Percentiles rank a stretch among this genome's conserved stretches.
phyloP scores from a whole-genome alignment of 2,888 invertebrate genomes.

The Hirtodrosophila alboralis region DNA sequence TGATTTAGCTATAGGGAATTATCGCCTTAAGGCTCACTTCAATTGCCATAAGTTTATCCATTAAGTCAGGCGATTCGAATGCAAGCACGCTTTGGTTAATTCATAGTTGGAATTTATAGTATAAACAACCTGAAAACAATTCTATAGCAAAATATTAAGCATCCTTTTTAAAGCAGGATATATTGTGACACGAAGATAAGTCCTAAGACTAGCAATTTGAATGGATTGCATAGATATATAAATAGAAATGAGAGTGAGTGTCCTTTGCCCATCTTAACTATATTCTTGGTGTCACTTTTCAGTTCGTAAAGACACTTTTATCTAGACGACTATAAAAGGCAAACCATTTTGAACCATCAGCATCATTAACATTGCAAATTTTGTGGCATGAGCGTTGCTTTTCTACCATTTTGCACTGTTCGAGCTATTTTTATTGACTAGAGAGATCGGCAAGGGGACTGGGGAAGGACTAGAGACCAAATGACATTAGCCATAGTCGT shows the following conservation, averaged over 20 bases:
- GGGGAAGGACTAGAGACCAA: constrained; percentile 18
- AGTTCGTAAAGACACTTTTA: constrained; percentile 46
- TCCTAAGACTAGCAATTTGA: no score
- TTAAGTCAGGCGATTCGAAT: not conserved
- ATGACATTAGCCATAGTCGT: constrained; percentile 51
- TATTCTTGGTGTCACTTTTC: constrained; percentile 26
- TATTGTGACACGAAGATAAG: no score
- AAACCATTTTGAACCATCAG: constrained; percentile 32
- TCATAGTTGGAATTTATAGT: no score
- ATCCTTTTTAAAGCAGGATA: no score
- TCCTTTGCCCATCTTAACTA: not conserved
- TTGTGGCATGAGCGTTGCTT: constrained; percentile 26
- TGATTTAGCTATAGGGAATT: constrained; percentile 53
- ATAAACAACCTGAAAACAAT: no score
- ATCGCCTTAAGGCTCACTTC: not conserved
- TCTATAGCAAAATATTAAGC: no score
- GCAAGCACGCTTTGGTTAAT: no score
- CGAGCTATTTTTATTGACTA: constrained; percentile 61
- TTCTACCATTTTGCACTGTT: constrained; percentile 13
- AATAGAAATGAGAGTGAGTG: not conserved
- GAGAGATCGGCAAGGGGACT: not conserved
- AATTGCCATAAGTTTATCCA: not conserved
- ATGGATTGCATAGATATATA: not conserved
- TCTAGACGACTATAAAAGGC: constrained; percentile 44
- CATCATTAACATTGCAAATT: constrained; percentile 61